phyloP scores from a whole-genome alignment of 2,797 vertebrate genomes.

The Pristis pectinata region DNA sequence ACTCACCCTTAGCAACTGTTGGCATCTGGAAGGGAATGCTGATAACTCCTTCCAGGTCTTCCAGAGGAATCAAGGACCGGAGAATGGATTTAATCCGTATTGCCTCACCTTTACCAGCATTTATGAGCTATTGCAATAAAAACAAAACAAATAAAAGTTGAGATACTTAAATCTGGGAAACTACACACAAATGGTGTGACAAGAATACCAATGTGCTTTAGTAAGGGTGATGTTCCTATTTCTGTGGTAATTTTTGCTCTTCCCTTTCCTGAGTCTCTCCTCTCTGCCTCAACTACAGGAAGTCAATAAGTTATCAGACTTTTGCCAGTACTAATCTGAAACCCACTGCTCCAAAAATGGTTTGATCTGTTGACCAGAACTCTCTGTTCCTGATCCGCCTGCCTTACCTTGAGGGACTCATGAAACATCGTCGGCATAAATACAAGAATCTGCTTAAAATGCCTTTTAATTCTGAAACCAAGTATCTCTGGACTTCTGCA shows the following conservation, averaged over 20 bases:
- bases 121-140: conserved; percentile 67
- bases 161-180: background rate
- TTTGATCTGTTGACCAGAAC: background rate
- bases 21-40: conserved; percentile 92
- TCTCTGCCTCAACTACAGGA: background rate
- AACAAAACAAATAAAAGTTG: conserved; percentile 39
- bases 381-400: too few species aligned
- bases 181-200: background rate
- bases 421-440: background rate
- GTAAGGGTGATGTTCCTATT: background rate
- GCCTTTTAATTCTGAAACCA: background rate
- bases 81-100: conserved; percentile 90
- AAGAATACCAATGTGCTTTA: background rate
- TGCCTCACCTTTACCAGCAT: conserved; percentile 90
- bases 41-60: conserved; percentile 90
- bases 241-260: background rate
- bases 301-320: background rate
- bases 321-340: background rate
- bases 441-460: background rate
- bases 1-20: conserved; percentile 78
- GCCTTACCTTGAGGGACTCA: background rate
- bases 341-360: background rate
- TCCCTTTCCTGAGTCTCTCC: background rate
- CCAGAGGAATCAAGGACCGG: conserved; percentile 83
- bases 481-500: background rate